Percentiles rank a stretch among this genome's conserved stretches.
Conservation (phyloP, 2,113 vertebrate genomes). For the Mormyrus iriodes region DNA sequence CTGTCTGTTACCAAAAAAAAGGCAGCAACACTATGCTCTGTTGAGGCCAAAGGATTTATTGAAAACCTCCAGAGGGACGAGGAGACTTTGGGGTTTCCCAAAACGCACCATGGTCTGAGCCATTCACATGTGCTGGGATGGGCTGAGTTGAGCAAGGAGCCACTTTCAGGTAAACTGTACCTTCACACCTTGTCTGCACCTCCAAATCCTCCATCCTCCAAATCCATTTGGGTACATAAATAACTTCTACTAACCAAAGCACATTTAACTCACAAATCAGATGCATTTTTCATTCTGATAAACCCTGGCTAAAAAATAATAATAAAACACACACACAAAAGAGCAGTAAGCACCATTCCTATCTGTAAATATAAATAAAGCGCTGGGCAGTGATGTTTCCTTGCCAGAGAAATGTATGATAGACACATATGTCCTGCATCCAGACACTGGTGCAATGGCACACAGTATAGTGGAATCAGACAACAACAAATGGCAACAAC, state of each 20-base stretch:
- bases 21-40: neutral
- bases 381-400: neutral
- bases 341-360: neutral
- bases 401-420: neutral
- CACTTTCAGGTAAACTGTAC: neutral
- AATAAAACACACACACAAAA: neutral
- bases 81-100: neutral
- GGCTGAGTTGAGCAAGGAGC: neutral
- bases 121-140: neutral
- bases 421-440: neutral
- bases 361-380: neutral
- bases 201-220: neutral
- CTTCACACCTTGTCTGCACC: neutral
- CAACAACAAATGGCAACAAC: neutral
- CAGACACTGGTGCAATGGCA: neutral
- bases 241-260: neutral
- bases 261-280: neutral
- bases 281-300: neutral
- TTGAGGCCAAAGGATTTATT: conserved; percentile 14
- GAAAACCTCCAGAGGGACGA: conserved; percentile 3
- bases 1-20: neutral
- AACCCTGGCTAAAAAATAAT: neutral
- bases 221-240: neutral
- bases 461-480: conserved; percentile 3
- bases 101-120: neutral